Conservation (phyloP, 2,888 invertebrate species). For the Drosophila kambysellisi region DNA sequence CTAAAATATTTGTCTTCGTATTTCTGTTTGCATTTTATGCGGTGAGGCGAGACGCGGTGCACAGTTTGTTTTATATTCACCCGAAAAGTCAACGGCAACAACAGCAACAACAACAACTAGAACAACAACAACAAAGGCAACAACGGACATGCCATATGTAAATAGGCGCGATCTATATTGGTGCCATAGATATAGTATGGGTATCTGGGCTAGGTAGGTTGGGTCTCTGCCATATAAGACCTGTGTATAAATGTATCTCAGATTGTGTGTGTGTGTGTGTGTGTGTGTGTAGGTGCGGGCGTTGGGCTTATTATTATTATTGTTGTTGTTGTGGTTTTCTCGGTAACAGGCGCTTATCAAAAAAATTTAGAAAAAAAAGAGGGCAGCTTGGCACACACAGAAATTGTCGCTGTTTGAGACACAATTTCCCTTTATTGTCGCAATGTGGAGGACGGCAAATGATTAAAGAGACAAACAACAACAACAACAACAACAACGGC, state of each 20-base stretch:
- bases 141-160: conserved; percentile 68
- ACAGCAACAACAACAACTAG: conserved; percentile 14
- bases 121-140: neutral
- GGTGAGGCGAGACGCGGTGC: conserved; percentile 34
- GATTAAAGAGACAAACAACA: conserved; percentile 59
- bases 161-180: conserved; percentile 72
- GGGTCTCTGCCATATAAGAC: conserved; percentile 52
- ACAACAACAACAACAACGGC: neutral
- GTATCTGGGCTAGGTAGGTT: conserved; percentile 39
- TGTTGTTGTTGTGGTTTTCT: conserved; percentile 44
- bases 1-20: conserved; percentile 73
- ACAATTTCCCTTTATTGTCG: conserved; percentile 46
- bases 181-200: conserved; percentile 42
- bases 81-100: conserved; percentile 64
- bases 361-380: conserved; percentile 34
- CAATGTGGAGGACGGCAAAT: conserved; percentile 61
- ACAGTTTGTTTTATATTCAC: conserved; percentile 47
- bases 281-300: conserved; percentile 71
- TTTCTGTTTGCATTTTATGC: conserved; percentile 56
- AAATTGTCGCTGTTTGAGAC: conserved; percentile 4
- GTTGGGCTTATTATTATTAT: conserved; percentile 56
- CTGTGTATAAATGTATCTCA: conserved; percentile 46
- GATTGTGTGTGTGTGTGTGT: conserved; percentile 35
- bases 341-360: conserved; percentile 62
- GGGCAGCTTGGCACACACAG: conserved; percentile 46